phyloP scores from a whole-genome alignment of 2,113 vertebrate genomes.

The Trematomus loennbergii region DNA sequence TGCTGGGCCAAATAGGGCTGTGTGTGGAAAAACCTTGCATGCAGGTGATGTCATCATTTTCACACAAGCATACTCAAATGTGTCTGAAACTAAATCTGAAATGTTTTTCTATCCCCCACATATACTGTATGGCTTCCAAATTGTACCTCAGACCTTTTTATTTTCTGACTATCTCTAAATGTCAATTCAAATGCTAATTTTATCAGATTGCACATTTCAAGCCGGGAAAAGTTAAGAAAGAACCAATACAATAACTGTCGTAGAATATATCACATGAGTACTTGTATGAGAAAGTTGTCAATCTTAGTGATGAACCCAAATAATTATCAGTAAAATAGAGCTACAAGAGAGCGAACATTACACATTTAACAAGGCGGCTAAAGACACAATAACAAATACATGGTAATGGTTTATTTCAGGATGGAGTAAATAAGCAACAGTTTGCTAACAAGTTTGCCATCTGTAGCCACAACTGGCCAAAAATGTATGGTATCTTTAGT shows the following conservation, averaged over 20 bases:
- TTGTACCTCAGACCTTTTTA: constrained; percentile 28
- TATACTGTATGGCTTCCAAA: constrained; percentile 38
- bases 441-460: too few relatives aligned
- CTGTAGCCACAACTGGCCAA: too few relatives aligned
- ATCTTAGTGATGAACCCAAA: background rate
- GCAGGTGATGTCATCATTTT: constrained; percentile 61
- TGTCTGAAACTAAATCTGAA: constrained; percentile 50
- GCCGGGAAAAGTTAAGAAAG: background rate
- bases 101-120: constrained; percentile 44
- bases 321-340: background rate
- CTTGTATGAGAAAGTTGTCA: background rate
- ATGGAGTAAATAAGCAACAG: too few relatives aligned
- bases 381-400: too few relatives aligned
- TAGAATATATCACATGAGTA: background rate
- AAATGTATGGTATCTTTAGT: too few relatives aligned
- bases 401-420: too few relatives aligned
- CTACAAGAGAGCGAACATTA: background rate
- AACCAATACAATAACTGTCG: background rate
- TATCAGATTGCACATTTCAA: constrained; percentile 41
- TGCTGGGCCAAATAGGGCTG: constrained; percentile 68
- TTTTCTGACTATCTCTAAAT: constrained; percentile 45
- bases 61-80: constrained; percentile 14
- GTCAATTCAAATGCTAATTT: constrained; percentile 42
- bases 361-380: too few relatives aligned
- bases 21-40: constrained; percentile 43